Base-by-base conservation (phyloP, 2,113 vertebrate genomes). In the Nibea coibor region DNA sequence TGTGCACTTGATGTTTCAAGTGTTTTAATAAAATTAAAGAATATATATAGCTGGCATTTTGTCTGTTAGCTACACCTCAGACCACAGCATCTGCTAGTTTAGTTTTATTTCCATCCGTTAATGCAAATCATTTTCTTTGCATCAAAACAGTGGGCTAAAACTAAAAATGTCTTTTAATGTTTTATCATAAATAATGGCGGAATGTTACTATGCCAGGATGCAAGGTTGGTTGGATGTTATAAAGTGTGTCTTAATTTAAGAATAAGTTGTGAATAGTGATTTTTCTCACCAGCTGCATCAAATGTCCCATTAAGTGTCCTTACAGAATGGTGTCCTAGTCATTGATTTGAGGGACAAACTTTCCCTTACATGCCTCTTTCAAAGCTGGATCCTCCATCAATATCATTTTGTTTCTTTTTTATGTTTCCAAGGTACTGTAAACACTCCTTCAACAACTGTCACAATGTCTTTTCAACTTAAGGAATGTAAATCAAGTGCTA, bases 171-270 rank as follows among this genome's bases (percentile, higher is more conserved):
- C 28, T 88, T 90, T 81, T 74, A 87, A 78, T 28, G 8, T 86
- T 90, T 90, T 86, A 87, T 74, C 53, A 16, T 68, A 22, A 45
- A 19, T 78, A 26, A 70, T 54, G 26, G 26, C 58, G 73, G 80
- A 48, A 75, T 69, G 58, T 78, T 68, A 39, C 26, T 19, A 51
- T 51, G 45, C 78, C 54, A 80, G 39, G 2, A 35, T 83, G 73
- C 72, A 64, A 77, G 66, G 54, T 50, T 39, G 68, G n/a, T 63
- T 8, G 1, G 69, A 73, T 53, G 64, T 80, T 71, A 65, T 58
- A 71, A 80, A 72, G 48, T 73, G 59, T 84, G 61, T 85, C 72
- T 84, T 83, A 82, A 88, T 82, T 87, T 76, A 82, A 72, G 47
- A 76, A 14, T 42, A 48, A 76, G n/a, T 75, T 64, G 78, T 87